phyloP scores from a whole-genome alignment of 1,140 invertebrate genomes.

The Homarus americanus region DNA sequence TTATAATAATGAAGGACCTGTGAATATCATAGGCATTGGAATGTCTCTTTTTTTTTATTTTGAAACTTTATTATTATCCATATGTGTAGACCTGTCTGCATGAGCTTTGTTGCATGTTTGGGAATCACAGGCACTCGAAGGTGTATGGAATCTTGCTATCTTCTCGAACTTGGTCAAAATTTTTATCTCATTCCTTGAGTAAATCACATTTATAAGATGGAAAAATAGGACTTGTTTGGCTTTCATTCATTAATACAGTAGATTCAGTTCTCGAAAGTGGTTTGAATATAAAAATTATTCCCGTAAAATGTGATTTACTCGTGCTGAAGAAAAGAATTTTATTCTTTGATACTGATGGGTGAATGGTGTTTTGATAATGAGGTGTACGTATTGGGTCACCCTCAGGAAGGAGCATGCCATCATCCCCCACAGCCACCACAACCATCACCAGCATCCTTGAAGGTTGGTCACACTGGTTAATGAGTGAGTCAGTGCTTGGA shows the following conservation, averaged over 20 bases:
- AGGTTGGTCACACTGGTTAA: slow-evolving; percentile 17
- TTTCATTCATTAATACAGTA: neutral
- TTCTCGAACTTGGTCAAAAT: neutral
- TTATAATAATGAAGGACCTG: neutral
- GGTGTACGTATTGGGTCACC: slow-evolving; percentile 33
- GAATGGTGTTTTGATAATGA: slow-evolving; percentile 31
- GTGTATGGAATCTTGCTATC: neutral
- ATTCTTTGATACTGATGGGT: neutral
- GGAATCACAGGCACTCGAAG: neutral
- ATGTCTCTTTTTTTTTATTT: neutral
- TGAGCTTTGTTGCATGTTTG: slow-evolving; percentile 8
- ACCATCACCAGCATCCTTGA: slow-evolving; percentile 17
- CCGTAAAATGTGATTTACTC: slow-evolving; percentile 31
- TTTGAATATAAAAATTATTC: neutral
- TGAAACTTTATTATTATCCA: neutral
- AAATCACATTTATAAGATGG: neutral
- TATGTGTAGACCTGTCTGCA: neutral
- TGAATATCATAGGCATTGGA: neutral
- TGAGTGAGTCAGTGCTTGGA: neutral
- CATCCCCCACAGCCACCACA: slow-evolving; percentile 18
- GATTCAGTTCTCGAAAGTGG: neutral
- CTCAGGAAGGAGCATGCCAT: slow-evolving; percentile 52
- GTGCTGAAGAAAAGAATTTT: neutral
- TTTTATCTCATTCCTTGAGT: neutral
- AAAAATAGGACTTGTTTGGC: neutral